Evolutionary conservation across 2,113 vertebrate genomes (phyloP).

Genomic region (Dinomys branickii): DNA sequence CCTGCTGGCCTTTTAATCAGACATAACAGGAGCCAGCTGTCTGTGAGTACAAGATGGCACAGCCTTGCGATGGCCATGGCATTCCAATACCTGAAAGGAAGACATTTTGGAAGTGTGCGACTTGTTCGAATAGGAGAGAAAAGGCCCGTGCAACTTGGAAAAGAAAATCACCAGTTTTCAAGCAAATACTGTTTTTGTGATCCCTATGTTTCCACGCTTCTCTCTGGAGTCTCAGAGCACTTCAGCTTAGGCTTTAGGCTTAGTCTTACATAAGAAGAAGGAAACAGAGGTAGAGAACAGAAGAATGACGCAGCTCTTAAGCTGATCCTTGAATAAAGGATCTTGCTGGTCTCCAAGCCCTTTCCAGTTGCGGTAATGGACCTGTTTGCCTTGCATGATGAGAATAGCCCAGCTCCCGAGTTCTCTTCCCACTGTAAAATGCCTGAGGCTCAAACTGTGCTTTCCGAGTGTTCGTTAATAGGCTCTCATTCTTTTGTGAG

Average conservation of each 20-base stretch:
- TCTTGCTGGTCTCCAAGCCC: not conserved
- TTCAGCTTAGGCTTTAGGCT: constrained; percentile 6
- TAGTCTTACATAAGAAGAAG: not conserved
- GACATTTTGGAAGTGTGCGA: not conserved
- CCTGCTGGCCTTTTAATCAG: not conserved
- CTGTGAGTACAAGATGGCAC: not conserved
- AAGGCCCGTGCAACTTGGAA: not conserved
- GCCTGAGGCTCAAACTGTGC: not conserved
- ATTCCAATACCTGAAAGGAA: not conserved
- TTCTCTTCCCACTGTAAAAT: not conserved
- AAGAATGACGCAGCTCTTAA: not conserved
- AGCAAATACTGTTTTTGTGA: not conserved
- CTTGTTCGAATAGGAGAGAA: not conserved
- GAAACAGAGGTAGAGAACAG: not conserved
- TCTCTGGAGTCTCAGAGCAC: not conserved
- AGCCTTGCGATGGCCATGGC: not conserved
- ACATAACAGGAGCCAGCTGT: not conserved
- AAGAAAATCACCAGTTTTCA: not conserved
- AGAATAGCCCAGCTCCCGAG: not conserved
- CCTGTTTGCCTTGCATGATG: not conserved
- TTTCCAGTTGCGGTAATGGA: not conserved
- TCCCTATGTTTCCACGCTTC: not conserved
- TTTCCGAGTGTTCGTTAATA: not conserved
- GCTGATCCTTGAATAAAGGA: not conserved
- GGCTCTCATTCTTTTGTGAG: not conserved